Evolutionary conservation across 2,888 invertebrate genomes (phyloP).

Genomic region (Nesidiocoris tenuis): DNA sequence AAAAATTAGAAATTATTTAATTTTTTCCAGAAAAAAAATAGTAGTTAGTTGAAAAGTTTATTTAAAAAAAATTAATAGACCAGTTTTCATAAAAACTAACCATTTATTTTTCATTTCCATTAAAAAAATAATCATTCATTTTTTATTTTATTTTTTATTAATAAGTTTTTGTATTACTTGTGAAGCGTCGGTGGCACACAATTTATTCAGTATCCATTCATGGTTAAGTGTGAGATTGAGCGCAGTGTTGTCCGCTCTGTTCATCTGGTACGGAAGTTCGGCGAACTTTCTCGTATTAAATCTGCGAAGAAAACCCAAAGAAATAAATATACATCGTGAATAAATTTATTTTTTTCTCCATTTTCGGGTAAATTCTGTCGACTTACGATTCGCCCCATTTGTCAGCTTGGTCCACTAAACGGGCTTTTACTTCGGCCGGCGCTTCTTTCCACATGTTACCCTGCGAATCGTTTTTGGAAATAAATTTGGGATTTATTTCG

Average conservation of each 20-base stretch:
- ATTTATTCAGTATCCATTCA: conserved; percentile 76
- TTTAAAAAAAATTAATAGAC: too few species aligned
- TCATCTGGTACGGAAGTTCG: conserved; percentile 78
- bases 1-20: too few species aligned
- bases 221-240: conserved; percentile 71
- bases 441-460: conserved; percentile 38
- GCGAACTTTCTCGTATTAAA: conserved; percentile 78
- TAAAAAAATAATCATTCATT: too few species aligned
- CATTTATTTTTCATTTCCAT: too few species aligned
- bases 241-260: conserved; percentile 62
- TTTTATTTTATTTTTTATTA: too few species aligned
- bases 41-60: too few species aligned
- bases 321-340: neutral
- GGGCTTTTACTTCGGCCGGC: conserved; percentile 18
- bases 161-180: too few species aligned
- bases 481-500: too few species aligned
- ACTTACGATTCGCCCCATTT: conserved; percentile 33
- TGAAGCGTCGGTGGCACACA: conserved; percentile 73
- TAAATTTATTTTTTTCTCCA: neutral
- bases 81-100: too few species aligned
- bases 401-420: conserved; percentile 17
- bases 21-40: too few species aligned
- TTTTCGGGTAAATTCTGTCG: too few species aligned
- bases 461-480: too few species aligned
- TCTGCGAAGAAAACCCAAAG: conserved; percentile 50